Evolutionary conservation across 2,113 vertebrate genomes (phyloP), one percentile per base, ranked within the genome.

Genomic region (Pholis gunnellus): DNA sequence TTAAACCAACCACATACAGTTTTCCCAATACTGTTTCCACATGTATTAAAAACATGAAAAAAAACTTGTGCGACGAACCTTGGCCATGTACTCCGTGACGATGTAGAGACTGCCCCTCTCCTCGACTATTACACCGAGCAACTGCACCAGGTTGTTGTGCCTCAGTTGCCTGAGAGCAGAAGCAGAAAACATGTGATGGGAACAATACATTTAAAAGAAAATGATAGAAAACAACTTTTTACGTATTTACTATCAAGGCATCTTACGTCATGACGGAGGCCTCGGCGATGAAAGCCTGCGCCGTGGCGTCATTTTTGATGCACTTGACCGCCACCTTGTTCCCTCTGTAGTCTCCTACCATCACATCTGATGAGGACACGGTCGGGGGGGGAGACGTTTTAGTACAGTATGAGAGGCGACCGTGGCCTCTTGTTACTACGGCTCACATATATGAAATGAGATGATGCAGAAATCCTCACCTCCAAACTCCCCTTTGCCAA

Each of bases 11-110:
- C 5, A 15, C 22, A 34, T n/a, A 25, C 1, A 4, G 0, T 38
- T 59, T 72, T 25, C 40, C 8, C 9, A 27, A 38, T 8, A 27
- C 9, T 20, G 14, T 27, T 52, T 25, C 18, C 2, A 34, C 27
- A 11, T 6, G 20, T 34, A 7, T 31, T n/a, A 22, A 14, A 14
- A 56, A 56, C 17, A 75, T 27, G 42, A 25, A 56, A 54, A 2
- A 52, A 13, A 15, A 15, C 5, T 11, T 2, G 25, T 57, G 34
- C 14, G 0, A 76, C 94, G 78, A 75, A 99, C 98, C 98, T 99
- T 99, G 77, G 97, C 97, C 98, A 99, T 99, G 92, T 97, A 99
- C 88, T 99, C 98, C 0, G 98, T 99, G 92, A 99, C 98, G 0
- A 99, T 99, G 92, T 96, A 99, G 61, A 99, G 96, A 46, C 97